Conservation (phyloP, 2,113 vertebrate genomes). For the Odobenus rosmarus region DNA sequence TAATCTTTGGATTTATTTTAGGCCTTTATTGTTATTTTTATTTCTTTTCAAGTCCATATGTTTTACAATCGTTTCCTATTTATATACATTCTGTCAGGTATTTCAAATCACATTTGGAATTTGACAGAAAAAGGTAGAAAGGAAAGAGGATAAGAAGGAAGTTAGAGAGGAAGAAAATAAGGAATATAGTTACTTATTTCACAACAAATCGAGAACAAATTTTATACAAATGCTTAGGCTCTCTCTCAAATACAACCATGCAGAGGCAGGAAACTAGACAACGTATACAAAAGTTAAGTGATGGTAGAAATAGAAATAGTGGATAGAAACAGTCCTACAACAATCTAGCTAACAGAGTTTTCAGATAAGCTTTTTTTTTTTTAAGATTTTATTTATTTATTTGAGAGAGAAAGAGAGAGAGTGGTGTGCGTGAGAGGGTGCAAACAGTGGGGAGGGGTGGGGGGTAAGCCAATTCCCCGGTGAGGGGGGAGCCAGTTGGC, state of each 20-base stretch:
- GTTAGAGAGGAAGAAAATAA: neutral
- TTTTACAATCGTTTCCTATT: neutral
- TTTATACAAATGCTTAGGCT: neutral
- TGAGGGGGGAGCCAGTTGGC: neutral
- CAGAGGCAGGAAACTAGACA: neutral
- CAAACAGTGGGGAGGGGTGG: neutral
- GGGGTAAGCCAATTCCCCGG: neutral
- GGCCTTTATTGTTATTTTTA: neutral
- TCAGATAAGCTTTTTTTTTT: neutral
- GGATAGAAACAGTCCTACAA: neutral
- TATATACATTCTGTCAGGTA: neutral
- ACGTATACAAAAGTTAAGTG: neutral
- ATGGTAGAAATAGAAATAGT: neutral
- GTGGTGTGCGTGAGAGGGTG: neutral
- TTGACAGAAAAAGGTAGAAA: neutral
- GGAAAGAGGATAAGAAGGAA: neutral
- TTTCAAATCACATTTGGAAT: neutral
- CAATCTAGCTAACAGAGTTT: neutral
- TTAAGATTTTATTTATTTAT: neutral
- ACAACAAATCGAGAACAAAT: neutral
- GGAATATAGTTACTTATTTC: neutral
- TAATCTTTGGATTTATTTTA: neutral
- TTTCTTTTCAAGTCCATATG: neutral
- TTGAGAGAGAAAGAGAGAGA: neutral
- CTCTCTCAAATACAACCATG: neutral